Evolutionary conservation across 2,888 invertebrate species (phyloP), one percentile per base, ranked within the genome.

Genomic region (Agrenia bidenticulata): DNA sequence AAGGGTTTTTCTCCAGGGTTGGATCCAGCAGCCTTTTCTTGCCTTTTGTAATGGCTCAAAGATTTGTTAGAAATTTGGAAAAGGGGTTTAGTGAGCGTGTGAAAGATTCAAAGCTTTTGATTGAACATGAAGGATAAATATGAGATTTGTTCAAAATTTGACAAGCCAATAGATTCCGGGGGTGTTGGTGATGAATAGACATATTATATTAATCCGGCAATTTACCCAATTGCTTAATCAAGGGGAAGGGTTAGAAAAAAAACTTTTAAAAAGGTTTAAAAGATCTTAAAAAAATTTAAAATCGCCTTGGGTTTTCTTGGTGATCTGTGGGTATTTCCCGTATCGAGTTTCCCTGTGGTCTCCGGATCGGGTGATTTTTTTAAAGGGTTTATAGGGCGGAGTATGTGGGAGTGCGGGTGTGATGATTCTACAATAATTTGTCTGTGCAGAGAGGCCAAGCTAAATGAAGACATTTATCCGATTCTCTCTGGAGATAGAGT

Each of bases 151-250:
- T 32, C 32, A 32, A 4, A 32, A 32, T 4, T 32, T 32, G 32
- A 32, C 32, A 32, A 7, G n/a, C n/a, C n/a, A n/a, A n/a, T n/a
- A n/a, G n/a, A n/a, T n/a, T n/a, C n/a, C n/a, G n/a, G n/a, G 26
- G 51, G 26, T 37, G 55, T 55, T 37, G 15, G n/a, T 5, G 9
- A 9, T 55, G 7, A 55, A 37, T 32, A 55, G 19, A 55, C 2
- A 23, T 21, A 32, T 55, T 55, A 55, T 24, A 55, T 24, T 17
- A 32, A 55, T 55, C 55, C 26, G 15, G 23, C 55, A 55, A 37
- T 55, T 55, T 55, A 32, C 2, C 7, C 5, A 55, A 32, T 55
- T 13, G 19, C 5, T 9, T 5, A n/a, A 45, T 45, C 15, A 19
- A 45, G 19, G 19, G 45, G 45, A 15, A 17, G 45, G 5, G 15